Base-by-base conservation (phyloP, 2,888 invertebrate species). In the Hesperia comma region DNA sequence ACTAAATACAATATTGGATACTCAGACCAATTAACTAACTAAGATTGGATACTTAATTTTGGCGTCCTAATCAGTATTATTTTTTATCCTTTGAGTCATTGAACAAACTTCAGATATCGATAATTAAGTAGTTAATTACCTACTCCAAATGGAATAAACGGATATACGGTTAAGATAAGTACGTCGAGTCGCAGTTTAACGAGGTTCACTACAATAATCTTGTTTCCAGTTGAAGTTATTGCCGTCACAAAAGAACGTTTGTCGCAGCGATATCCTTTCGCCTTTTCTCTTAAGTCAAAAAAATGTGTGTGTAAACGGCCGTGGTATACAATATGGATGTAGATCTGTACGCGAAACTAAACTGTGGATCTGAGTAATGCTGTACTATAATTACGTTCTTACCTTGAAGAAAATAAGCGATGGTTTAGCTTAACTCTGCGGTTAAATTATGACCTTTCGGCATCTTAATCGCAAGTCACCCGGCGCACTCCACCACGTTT, bases 261-360 rank as follows among this genome's bases (percentile, higher is more conserved):
- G 75, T 58, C 51, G 76, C 79, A 71, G 74, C 77, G 70, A 80
- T 86, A 84, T 90, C 90, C 88, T 89, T 88, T 90, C 87, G 88
- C 85, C 88, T 88, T 88, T 90, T 88, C 88, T 86, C 88, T 82
- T 78, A 69, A 77, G 77, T 83, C 77, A 80, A 83, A 89, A 89
- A 87, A 89, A 89, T 88, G 87, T 82, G 82, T 84, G 87, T 82
- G 82, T 85, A 82, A 82, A 88, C 86, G 85, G 77, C 88, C 84
- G 78, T 85, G 84, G 86, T 83, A 87, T 85, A 86, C 86, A 82
- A 82, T 83, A 77, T 82, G 80, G 82, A 82, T 84, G 76, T 82
- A 77, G 76, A 81, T 5, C 5, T 26, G 26, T 4, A 26, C 26
- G 77, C 80, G 81, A 79, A 80, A 77, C 78, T 74, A 72, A 72